Conservation (phyloP, 64 coral and sea anemone genomes). For the Dendrophyllia cribrosa region DNA sequence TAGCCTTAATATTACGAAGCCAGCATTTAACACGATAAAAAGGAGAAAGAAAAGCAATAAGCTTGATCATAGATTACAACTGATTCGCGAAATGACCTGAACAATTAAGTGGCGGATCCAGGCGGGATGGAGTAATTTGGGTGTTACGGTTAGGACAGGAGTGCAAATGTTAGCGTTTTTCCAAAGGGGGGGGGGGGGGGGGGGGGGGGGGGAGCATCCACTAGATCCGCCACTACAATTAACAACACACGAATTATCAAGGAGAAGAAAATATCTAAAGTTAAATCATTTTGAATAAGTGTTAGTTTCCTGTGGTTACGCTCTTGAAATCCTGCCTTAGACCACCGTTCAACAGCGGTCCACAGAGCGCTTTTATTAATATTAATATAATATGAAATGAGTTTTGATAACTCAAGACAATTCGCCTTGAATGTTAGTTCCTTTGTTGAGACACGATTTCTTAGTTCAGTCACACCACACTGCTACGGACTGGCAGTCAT, state of each 20-base stretch:
- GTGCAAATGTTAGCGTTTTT: no score
- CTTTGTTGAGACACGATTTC: no score
- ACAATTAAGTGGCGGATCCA: background rate
- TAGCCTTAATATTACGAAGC: background rate
- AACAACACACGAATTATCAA: no score
- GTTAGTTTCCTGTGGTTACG: background rate
- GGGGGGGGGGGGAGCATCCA: no score
- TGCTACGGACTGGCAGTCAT: background rate
- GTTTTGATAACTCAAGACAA: background rate
- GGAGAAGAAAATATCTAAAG: no score
- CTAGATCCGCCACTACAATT: no score
- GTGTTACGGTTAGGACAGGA: no score
- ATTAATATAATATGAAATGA: background rate
- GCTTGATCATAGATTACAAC: background rate
- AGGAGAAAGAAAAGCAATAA: background rate
- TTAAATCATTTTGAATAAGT: no score
- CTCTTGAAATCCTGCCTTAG: background rate
- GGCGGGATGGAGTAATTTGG: no score
- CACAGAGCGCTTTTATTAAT: background rate
- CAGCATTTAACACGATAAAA: background rate
- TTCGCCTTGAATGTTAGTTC: background rate
- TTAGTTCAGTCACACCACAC: no score
- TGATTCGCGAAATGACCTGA: background rate
- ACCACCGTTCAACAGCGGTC: background rate
- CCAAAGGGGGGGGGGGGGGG: no score